Base-by-base conservation (phyloP, 2,113 vertebrate species). In the Psophia crepitans region DNA sequence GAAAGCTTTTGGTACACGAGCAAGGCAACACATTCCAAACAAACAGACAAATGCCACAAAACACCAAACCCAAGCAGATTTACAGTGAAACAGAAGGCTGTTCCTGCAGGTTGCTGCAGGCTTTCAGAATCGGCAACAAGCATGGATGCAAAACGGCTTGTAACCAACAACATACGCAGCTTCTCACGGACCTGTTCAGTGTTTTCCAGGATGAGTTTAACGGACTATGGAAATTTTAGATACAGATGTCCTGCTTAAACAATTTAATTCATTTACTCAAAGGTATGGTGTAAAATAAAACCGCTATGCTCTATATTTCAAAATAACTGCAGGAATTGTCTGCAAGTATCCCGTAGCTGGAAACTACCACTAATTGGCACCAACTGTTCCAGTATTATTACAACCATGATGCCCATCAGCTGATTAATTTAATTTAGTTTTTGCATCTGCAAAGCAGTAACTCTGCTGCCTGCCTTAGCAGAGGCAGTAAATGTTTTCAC, bases 111-210 rank as follows among this genome's bases (percentile, higher is more conserved):
- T 6, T 76, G 35, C 32, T 43, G 32, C 28, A n/a, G 65, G 37
- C 22, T 73, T 79, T 35, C 32, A 16, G 39, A 68, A 41, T 12
- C 6, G 28, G 14, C 35, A 68, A 64, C 27, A 14, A 56, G 11
- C 4, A 0, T 13, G 18, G 44, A 68, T 63, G 58, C 32, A 66
- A 77, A 84, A 66, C 19, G 14, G 37, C 33, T 70, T 44, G 26
- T 49, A 35, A 78, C 10, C 37, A 65, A 57, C n/a, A 63, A 35
- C 2, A 26, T 3, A 15, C 1, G 12, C 14, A 68, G 35, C 30
- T 18, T 44, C 39, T 35, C 2, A 0, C 8, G 14, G 23, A 17
- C 12, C 32, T 33, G 11, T 21, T 10, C 32, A 39, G 17, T n/a
- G 14, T 30, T 70, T 84, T 81, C 58, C 37, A 81, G 14, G 9